Percentiles rank a stretch among this genome's conserved stretches.
Conservation (phyloP, 30 jellyfish, hydroid and myxozoan species). For the Hydractinia symbiolongicarpus region DNA sequence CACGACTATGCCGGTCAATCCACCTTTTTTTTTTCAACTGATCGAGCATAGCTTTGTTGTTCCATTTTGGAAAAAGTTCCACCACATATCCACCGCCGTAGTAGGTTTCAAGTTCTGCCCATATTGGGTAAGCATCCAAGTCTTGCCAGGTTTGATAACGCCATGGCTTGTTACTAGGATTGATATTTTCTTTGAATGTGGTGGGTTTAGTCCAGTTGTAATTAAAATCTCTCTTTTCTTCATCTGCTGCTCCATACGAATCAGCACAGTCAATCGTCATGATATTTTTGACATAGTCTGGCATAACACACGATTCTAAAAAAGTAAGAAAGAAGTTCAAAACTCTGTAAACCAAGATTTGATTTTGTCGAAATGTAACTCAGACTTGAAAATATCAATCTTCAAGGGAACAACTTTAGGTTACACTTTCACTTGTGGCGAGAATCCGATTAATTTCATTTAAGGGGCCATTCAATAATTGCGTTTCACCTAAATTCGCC, state of each 20-base stretch:
- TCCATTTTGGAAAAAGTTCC: slow-evolving; percentile 88
- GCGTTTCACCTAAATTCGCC: too few relatives aligned
- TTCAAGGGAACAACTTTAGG: too few relatives aligned
- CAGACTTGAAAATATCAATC: too few relatives aligned
- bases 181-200: slow-evolving; percentile 34
- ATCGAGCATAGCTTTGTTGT: slow-evolving; percentile 42
- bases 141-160: slow-evolving; percentile 77
- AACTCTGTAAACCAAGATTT: neutral
- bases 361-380: neutral
- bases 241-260: slow-evolving; percentile 41
- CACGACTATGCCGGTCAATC: slow-evolving; percentile 95
- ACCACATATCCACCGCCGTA: slow-evolving; percentile 93
- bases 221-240: slow-evolving; percentile 37
- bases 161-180: slow-evolving; percentile 74
- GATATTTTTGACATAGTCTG: slow-evolving; percentile 35
- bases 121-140: slow-evolving; percentile 89
- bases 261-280: slow-evolving; percentile 67
- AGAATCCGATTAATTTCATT: too few relatives aligned
- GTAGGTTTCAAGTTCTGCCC: slow-evolving; percentile 85
- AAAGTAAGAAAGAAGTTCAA: neutral
- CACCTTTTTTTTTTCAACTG: slow-evolving; percentile 50
- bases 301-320: slow-evolving; percentile 63
- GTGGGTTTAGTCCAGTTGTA: slow-evolving; percentile 60
- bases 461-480: too few relatives aligned
- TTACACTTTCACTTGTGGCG: too few relatives aligned